Conservation (phyloP, 92 coral and sea anemone genomes). For the Umimayanthus chanpuru region DNA sequence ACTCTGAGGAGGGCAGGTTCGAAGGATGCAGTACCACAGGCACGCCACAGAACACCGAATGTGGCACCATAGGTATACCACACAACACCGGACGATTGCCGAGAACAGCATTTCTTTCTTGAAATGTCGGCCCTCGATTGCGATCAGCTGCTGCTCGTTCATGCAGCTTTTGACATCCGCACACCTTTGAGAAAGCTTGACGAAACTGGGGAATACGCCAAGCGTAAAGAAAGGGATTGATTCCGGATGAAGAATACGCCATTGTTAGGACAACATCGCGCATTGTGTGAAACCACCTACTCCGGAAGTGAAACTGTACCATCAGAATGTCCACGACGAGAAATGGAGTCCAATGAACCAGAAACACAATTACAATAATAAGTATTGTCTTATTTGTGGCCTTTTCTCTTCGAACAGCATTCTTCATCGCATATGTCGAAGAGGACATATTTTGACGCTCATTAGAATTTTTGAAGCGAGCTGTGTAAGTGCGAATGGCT, state of each 20-base stretch:
- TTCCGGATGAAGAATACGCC: constrained; percentile 74
- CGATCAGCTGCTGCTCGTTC: neutral
- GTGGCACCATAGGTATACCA: neutral
- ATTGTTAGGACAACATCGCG: constrained; percentile 73
- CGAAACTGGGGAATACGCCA: constrained; percentile 82
- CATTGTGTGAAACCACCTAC: constrained; percentile 48
- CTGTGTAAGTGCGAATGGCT: constrained; percentile 67
- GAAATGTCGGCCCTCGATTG: neutral
- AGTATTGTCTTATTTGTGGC: constrained; percentile 79
- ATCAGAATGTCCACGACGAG: constrained; percentile 63
- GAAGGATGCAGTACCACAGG: neutral
- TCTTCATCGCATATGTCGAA: constrained; percentile 63
- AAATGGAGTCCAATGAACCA: constrained; percentile 73
- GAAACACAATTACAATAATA: constrained; percentile 65
- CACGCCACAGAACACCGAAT: neutral
- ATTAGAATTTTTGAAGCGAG: constrained; percentile 40
- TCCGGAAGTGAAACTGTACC: constrained; percentile 64
- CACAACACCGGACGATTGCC: neutral
- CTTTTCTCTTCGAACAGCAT: constrained; percentile 71
- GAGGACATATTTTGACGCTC: constrained; percentile 16
- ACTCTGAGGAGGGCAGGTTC: neutral
- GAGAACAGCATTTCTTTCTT: neutral
- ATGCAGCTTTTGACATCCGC: neutral
- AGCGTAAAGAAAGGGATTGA: constrained; percentile 78
- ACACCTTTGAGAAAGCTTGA: constrained; percentile 54